Base-by-base conservation (phyloP, 2,888 invertebrate genomes). In the Ochlodes sylvanus region DNA sequence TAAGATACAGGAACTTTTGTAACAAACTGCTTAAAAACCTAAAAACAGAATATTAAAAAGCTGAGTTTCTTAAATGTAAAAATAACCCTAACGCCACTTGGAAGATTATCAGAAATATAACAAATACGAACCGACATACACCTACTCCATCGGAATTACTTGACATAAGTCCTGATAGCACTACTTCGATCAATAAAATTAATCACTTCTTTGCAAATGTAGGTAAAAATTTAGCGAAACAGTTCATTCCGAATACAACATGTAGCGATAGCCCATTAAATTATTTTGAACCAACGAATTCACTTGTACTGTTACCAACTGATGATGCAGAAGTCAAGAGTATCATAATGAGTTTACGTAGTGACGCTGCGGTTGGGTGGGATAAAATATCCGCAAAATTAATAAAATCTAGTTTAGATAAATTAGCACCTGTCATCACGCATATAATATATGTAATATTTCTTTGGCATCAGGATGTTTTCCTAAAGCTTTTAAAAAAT, bases 1-100 rank as follows among this genome's bases (percentile, higher is more conserved):
- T 14, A 47, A 60, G 62, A 15, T 71, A 69, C 19, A 41, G 71
- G n/a, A 71, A 71, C 9, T 65, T 57, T 27, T 71, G 71, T 62
- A 69, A 60, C 14, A 61, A 56, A 15, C 32, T 69, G 7, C 42
- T 71, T 0, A 67, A 71, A 44, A 61, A 68, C 10, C 17, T 61
- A 42, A 71, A 69, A 68, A 44, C 41, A 32, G 38, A 62, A n/a
- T 69, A 54, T 17, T 54, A 69, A 57, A 56, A 12, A 34, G 3
- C 21, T 2, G 57, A 68, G 17, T 44, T 70, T 50, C 19, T 57
- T 9, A 63, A 54, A 9, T 34, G 52, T 19, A 63, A 34, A 56
- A 65, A 63, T 57, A 68, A 57, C 19, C 44, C 27, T 56, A 68
- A 65, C 65, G 10, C 42, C 3, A 54, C 54, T 2, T 69, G 69